These are phyloP conservation scores for Phaethornis superciliosus DNA, from an alignment of 2,113 vertebrate species.

Conservation along the genomic window DNA sequence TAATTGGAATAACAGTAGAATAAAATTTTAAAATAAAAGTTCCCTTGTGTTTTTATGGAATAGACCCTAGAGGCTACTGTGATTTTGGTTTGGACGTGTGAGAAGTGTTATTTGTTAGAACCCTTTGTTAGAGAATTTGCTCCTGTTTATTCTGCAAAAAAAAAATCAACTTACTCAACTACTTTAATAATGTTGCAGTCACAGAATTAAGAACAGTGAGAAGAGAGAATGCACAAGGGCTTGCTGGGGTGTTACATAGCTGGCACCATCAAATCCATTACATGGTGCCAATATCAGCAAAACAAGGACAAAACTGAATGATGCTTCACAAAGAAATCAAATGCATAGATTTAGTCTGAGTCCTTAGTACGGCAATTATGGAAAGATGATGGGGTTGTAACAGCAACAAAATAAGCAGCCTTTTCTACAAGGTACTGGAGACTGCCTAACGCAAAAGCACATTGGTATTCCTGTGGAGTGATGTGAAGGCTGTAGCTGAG, in stretches of 20 bases:
- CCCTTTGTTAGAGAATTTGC: not conserved
- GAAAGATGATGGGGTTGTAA: not conserved
- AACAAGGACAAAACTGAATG: not conserved
- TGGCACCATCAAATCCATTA: not conserved
- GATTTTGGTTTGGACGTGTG: not conserved
- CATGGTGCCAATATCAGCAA: not conserved
- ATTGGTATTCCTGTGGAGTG: not conserved
- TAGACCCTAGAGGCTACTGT: not conserved
- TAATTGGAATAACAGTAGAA: not conserved
- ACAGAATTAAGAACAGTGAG: not conserved
- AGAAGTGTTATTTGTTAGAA: not conserved
- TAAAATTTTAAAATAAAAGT: not conserved
- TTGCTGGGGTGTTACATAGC: not conserved
- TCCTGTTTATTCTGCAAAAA: not conserved
- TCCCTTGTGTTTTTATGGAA: not conserved
- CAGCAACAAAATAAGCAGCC: not conserved
- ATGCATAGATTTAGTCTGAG: not conserved
- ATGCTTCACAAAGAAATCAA: not conserved
- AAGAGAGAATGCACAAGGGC: accelerated
- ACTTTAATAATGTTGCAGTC: not conserved
- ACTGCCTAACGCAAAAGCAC: not conserved
- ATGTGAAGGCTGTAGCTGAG: not conserved
- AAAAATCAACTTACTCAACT: not conserved
- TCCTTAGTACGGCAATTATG: not conserved
- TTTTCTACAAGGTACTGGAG: not conserved